These are phyloP conservation scores for Oxycera nigricornis DNA, from an alignment of 2,888 invertebrate genomes.

Conservation along the genomic window DNA sequence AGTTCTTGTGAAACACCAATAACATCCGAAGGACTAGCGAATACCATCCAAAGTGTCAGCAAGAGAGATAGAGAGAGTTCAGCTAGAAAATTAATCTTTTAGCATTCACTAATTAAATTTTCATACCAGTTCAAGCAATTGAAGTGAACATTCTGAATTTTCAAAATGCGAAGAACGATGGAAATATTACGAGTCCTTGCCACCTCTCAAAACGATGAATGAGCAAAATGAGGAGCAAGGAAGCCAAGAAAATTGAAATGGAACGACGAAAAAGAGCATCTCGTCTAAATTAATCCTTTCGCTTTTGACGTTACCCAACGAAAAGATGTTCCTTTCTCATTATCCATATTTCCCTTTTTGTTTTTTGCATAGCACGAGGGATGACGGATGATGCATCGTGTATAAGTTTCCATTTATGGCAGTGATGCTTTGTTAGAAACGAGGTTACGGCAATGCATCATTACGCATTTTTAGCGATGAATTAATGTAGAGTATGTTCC, in stretches of 20 bases:
- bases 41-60: too few relatives aligned
- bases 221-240: background rate
- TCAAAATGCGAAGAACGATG: background rate
- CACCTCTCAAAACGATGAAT: background rate
- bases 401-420: background rate
- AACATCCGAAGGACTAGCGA: too few relatives aligned
- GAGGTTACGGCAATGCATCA: slow-evolving; percentile 10
- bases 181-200: background rate
- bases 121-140: background rate
- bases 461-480: background rate
- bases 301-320: slow-evolving; percentile 10
- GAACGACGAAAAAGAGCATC: background rate
- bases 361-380: background rate
- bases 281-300: slow-evolving; percentile 5
- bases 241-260: background rate
- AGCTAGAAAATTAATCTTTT: slow-evolving; percentile 3
- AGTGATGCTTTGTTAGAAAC: background rate
- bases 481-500: too few relatives aligned
- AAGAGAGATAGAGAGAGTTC: background rate
- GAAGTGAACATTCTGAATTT: background rate
- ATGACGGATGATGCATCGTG: background rate
- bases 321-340: slow-evolving; percentile 3
- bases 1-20: too few relatives aligned
- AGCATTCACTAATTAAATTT: slow-evolving; percentile 5
- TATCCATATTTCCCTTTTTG: background rate